Evolutionary conservation across 2,113 vertebrate species (phyloP).

Genomic region (Oostethus manadensis): DNA sequence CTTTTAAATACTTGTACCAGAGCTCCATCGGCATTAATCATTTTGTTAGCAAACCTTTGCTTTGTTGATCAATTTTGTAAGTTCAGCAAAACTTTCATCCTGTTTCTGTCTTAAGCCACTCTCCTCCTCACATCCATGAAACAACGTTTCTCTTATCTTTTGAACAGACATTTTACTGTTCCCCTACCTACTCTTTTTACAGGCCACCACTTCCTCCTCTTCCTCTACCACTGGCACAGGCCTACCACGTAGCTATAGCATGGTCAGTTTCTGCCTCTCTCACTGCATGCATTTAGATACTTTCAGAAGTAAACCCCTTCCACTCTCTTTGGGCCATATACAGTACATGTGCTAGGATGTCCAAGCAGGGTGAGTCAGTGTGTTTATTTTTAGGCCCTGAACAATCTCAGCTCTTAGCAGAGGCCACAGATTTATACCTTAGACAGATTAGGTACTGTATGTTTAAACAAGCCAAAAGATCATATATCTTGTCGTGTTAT

Average conservation of each 20-base stretch:
- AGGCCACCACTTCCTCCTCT: constrained; percentile 60
- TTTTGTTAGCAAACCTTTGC: constrained; percentile 7
- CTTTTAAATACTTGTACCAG: constrained; percentile 30
- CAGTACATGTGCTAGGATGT: constrained; percentile 25
- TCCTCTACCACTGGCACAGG: constrained; percentile 66
- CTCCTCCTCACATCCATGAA: constrained; percentile 13
- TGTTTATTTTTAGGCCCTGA: constrained; percentile 48
- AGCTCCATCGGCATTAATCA: neutral
- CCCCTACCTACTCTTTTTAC: constrained; percentile 26
- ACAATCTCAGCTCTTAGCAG: constrained; percentile 18
- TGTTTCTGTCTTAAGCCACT: constrained; percentile 60
- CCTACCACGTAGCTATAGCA: constrained; percentile 82
- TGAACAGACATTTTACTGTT: constrained; percentile 28
- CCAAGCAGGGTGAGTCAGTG: constrained; percentile 10
- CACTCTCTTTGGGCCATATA: constrained; percentile 11
- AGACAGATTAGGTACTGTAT: constrained; percentile 20
- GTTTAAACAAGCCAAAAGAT: constrained; percentile 7
- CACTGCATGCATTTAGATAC: constrained; percentile 28
- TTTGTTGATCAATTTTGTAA: constrained; percentile 8
- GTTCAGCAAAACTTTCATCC: constrained; percentile 35
- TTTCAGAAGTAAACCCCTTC: constrained; percentile 28
- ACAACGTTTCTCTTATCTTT: constrained; percentile 25
- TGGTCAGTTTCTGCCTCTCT: constrained; percentile 75
- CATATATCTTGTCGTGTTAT: neutral
- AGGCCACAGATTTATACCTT: constrained; percentile 22